Evolutionary conservation across 2,888 invertebrate species (phyloP), one percentile per base, ranked within the genome.

Genomic region (Camptogramma bilineatum): DNA sequence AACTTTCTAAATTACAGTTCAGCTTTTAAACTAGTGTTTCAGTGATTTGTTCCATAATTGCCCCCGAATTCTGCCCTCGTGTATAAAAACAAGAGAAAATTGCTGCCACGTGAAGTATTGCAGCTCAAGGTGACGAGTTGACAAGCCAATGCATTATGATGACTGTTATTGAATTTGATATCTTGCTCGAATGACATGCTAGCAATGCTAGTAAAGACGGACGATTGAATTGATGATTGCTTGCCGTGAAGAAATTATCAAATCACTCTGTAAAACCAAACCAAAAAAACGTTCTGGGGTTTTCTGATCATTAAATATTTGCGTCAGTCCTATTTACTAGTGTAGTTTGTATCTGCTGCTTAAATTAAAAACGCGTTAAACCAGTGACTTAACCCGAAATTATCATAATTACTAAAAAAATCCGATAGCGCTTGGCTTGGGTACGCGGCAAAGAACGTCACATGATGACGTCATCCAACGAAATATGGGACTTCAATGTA

Each of bases 401-500:
- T 16, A 42, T 42, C 13, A n/a, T 42, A n/a, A 42, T 42, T 16
- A 10, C 42, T 10, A 16, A 44, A 39, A 39, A 44, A 16, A 17
- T 17, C 16, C 5, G 0, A 13, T 39, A 39, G 34, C 13, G 13
- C 13, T 13, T 39, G 10, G 13, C 13, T 13, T 39, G 10, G 34
- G 13, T 13, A 47, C 46, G 46, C 46, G 24, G 16, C 51, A 39
- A 10, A 17, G 13, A 19, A 39, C 17, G 46, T 53, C 42, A n/a
- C 13, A 24, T 24, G 18, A 52, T 79, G 75, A 78, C 80, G 74
- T 73, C 77, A 75, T 57, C 17, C 31, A n/a, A 53, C 56, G 44
- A 68, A 71, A 53, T 44, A 50, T 52, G 62, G 70, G 75, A 75
- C 78, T 72, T 72, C 59, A 51, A 16, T 47, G 47, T 18, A 17